Conservation (phyloP, 2,888 invertebrate genomes). For the Cheilosia vernalis region DNA sequence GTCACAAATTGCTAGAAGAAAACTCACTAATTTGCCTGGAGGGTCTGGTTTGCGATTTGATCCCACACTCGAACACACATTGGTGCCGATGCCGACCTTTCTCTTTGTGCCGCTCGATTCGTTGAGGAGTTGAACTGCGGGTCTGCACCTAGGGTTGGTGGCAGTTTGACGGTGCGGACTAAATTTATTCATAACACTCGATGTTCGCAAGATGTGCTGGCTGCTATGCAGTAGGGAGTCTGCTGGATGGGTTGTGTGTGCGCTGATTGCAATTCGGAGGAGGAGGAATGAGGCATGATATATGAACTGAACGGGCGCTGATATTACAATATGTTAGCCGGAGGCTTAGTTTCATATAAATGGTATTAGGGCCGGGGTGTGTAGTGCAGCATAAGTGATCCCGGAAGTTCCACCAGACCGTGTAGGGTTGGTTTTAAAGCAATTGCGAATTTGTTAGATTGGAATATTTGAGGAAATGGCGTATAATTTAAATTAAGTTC, state of each 20-base stretch:
- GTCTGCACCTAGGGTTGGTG: slow-evolving; percentile 10
- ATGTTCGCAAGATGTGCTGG: slow-evolving; percentile 22
- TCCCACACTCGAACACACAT: slow-evolving; percentile 59
- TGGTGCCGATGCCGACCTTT: slow-evolving; percentile 41
- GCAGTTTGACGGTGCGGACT: slow-evolving; percentile 33
- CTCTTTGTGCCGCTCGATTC: slow-evolving; percentile 42
- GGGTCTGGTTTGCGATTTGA: slow-evolving; percentile 64
- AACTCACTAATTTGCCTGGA: slow-evolving; percentile 33
- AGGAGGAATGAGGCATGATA: slow-evolving; percentile 49
- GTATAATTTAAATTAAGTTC: too few species aligned
- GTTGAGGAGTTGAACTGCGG: slow-evolving; percentile 20
- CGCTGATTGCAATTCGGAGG: slow-evolving; percentile 51
- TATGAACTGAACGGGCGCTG: slow-evolving; percentile 49
- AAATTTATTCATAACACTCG: slow-evolving; percentile 72
- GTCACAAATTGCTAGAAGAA: slow-evolving; percentile 55
- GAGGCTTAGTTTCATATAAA: slow-evolving; percentile 34
- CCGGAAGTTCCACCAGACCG: slow-evolving; percentile 36
- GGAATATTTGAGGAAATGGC: too few species aligned
- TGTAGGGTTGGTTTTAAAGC: too few species aligned
- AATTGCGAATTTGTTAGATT: too few species aligned
- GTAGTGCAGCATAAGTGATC: slow-evolving; percentile 42
- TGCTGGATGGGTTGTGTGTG: slow-evolving; percentile 40
- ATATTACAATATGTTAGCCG: slow-evolving; percentile 37
- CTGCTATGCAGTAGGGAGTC: slow-evolving; percentile 25
- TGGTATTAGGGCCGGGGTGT: slow-evolving; percentile 16